phyloP scores from a whole-genome alignment of 2,888 invertebrate species.

The Nymphalis urticae region DNA sequence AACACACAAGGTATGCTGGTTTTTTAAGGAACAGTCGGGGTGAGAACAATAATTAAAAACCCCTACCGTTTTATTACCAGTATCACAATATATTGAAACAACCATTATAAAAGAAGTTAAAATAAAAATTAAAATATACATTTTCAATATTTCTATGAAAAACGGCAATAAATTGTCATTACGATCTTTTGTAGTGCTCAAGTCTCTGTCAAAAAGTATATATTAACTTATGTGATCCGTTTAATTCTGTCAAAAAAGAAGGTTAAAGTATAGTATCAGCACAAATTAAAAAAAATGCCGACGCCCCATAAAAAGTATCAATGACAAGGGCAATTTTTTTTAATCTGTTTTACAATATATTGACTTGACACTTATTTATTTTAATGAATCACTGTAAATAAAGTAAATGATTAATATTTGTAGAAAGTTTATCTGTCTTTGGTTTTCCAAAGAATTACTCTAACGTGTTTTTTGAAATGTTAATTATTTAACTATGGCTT shows the following conservation, averaged over 20 bases:
- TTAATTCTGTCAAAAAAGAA: not conserved
- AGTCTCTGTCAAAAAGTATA: not conserved
- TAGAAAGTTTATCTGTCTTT: too few relatives aligned
- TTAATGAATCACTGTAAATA: too few relatives aligned
- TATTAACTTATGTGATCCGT: not conserved
- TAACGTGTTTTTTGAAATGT: too few relatives aligned
- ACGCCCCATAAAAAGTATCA: not conserved
- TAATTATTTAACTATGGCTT: constrained; percentile 42
- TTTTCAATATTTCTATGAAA: constrained; percentile 14
- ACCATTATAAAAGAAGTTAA: constrained; percentile 49
- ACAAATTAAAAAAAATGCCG: too few relatives aligned
- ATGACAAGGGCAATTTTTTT: too few relatives aligned
- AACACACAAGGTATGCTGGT: constrained; percentile 71
- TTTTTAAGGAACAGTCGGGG: constrained; percentile 70
- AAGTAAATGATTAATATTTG: too few relatives aligned
- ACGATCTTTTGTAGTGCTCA: not conserved
- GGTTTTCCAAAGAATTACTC: too few relatives aligned
- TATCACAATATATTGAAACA: constrained; percentile 42
- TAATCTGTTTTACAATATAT: too few relatives aligned
- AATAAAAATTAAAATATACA: constrained; percentile 41
- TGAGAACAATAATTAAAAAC: constrained; percentile 61
- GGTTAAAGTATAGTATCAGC: too few relatives aligned
- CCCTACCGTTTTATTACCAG: constrained; percentile 27
- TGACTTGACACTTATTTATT: too few relatives aligned
- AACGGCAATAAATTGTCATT: not conserved